Conservation (phyloP, 2,888 invertebrate species). For the Lasioglossum lativentre region DNA sequence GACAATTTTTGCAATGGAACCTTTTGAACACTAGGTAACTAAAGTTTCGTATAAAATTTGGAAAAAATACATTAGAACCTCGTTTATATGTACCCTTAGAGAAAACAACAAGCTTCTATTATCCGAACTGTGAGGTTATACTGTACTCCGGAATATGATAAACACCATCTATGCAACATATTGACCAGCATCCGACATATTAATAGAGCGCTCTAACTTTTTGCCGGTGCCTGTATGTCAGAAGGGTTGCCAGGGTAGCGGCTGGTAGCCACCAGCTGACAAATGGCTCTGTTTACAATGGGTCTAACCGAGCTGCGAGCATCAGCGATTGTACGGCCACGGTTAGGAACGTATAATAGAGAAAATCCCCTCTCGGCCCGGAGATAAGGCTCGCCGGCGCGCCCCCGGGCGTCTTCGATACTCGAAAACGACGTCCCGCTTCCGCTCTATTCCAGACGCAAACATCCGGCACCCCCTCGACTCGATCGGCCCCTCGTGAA, state of each 20-base stretch:
- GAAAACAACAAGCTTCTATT: no score
- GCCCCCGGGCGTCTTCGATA: constrained; percentile 50
- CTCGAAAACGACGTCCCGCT: constrained; percentile 54
- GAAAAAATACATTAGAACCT: not conserved
- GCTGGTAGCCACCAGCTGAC: constrained; percentile 64
- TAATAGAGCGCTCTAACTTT: not conserved
- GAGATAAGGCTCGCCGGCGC: constrained; percentile 60
- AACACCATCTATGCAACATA: not conserved
- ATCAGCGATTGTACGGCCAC: constrained; percentile 62
- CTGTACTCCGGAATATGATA: not conserved
- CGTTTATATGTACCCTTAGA: no score
- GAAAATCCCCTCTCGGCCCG: constrained; percentile 53
- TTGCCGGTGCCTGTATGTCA: not conserved
- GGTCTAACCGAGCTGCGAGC: constrained; percentile 62
- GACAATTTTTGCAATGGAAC: no score
- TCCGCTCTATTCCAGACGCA: constrained; percentile 57
- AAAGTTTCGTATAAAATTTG: no score
- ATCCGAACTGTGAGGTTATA: not conserved
- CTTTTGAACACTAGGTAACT: no score
- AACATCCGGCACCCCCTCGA: constrained; percentile 57
- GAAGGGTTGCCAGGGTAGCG: constrained; percentile 13
- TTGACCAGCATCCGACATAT: not conserved
- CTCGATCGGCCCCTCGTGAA: constrained; percentile 39
- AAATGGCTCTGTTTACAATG: constrained; percentile 80
- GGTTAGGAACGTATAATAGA: constrained; percentile 66